Evolutionary conservation across 2,797 vertebrate species (phyloP).

Genomic region (Chelon labrosus): DNA sequence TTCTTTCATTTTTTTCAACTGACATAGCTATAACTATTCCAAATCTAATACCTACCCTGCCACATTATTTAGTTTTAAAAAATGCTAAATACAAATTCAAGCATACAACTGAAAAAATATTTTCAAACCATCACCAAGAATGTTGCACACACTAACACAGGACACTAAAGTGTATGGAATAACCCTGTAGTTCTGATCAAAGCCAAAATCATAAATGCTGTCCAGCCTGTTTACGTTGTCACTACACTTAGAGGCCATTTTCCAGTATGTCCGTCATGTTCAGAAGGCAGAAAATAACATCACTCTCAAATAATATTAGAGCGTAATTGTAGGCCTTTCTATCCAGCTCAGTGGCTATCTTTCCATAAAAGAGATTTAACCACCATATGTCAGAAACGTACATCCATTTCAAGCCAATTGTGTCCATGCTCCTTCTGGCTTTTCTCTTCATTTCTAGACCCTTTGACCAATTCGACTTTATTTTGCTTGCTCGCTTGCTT

Average conservation of each 20-base stretch:
- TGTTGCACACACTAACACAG: background rate
- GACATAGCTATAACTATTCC: too few relatives aligned
- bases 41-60: too few relatives aligned
- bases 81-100: background rate
- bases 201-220: constrained; percentile 17
- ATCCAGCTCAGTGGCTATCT: constrained; percentile 11
- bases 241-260: constrained; percentile 34
- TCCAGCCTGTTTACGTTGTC: constrained; percentile 9
- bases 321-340: constrained; percentile 41
- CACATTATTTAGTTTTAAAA: background rate
- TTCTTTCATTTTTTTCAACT: too few relatives aligned
- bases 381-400: constrained; percentile 47
- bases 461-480: constrained; percentile 47
- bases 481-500: constrained; percentile 37
- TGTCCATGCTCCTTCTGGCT: constrained; percentile 26
- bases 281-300: constrained; percentile 46
- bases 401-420: constrained; percentile 38
- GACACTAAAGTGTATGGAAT: constrained; percentile 18
- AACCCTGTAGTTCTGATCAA: constrained; percentile 19
- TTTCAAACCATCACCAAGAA: background rate
- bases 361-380: constrained; percentile 40
- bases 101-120: background rate
- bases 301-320: constrained; percentile 29
- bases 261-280: constrained; percentile 44
- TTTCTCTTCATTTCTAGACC: constrained; percentile 31